Percentiles rank a stretch among this genome's conserved stretches.
These are phyloP conservation scores for Lates japonicus DNA, from an alignment of 2,797 vertebrate species.

Conservation along the genomic window DNA sequence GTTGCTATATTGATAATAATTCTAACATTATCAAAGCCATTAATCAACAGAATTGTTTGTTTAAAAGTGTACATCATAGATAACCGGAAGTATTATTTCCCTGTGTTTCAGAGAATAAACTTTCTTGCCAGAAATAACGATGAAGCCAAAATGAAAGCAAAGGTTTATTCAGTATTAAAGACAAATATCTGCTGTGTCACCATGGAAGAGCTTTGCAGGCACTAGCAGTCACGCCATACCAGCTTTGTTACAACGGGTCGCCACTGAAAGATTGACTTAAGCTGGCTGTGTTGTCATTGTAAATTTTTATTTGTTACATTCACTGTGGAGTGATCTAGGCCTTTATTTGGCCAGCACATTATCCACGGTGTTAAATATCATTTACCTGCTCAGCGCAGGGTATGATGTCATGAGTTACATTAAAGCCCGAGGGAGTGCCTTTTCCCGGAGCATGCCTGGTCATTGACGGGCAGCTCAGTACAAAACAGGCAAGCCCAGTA, in stretches of 20 bases:
- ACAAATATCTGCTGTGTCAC: constrained; percentile 45
- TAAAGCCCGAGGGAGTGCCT: constrained; percentile 43
- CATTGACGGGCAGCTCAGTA: constrained; percentile 12
- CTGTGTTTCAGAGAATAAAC: not conserved
- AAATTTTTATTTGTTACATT: constrained; percentile 64
- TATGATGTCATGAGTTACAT: constrained; percentile 74
- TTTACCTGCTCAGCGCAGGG: constrained; percentile 25
- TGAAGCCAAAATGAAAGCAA: constrained; percentile 16
- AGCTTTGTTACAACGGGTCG: constrained; percentile 20
- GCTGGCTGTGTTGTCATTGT: constrained; percentile 45
- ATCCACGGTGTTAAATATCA: constrained; percentile 74
- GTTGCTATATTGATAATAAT: constrained; percentile 1
- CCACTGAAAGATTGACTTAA: constrained; percentile 22
- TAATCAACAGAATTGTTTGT: not conserved
- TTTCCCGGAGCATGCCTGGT: constrained; percentile 8
- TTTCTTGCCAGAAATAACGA: not conserved
- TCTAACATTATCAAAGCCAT: not conserved
- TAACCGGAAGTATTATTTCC: not conserved
- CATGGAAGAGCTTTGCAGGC: constrained; percentile 30
- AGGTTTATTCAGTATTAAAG: constrained; percentile 37
- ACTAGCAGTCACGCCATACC: constrained; percentile 13
- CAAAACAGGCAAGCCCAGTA: constrained; percentile 12
- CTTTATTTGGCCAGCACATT: constrained; percentile 48
- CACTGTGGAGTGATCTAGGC: constrained; percentile 33
- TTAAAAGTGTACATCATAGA: not conserved